Evolutionary conservation across 2,888 invertebrate species (phyloP), one percentile per base, ranked within the genome.

Genomic region (Linnaemya tessellans): DNA sequence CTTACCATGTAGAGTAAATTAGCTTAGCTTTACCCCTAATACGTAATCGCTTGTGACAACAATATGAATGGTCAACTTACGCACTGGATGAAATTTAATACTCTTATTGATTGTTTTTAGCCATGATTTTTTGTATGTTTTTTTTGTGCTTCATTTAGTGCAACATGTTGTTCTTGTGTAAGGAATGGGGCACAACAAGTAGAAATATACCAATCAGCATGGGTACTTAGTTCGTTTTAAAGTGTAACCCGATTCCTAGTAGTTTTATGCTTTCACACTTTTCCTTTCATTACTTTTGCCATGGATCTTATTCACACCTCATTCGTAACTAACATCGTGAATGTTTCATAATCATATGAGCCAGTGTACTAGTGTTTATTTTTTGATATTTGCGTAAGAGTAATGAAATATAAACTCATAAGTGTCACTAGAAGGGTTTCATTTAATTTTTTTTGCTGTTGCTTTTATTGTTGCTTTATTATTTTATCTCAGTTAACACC

Each of bases 341-440:
- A 38, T 22, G 54, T 56, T 65, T 13, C 20, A 22, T 35, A n/a
- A 56, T 13, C 11, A 54, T 64, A 54, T 43, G 70, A 46, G 70
- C 10, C 18, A 30, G 54, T 56, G 43, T 64, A 15, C 38, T 54
- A 49, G 51, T 71, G 64, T 56, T 65, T n/a, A 18, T 3, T 35
- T 22, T 18, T 49, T 3, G 5, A 35, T 8, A n/a, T 54, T 15
- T 18, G 15, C 46, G 74, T 46, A 70, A 68, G 75, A 65, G 56
- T 70, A 79, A 81, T 82, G 81, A 86, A 84, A 82, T 84, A 77
- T 67, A 86, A 86, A 75, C 84, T 84, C 54, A 75, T 74, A 84
- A 84, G 71, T 86, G 84, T 86, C 81, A 86, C 81, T 78, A 71
- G 70, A 75, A 80, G 38, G 82, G 85, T 82, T 85, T 82, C 78